These are phyloP conservation scores for Scaptomyza caliginosa DNA, from an alignment of 2,888 invertebrate genomes.

Conservation along the genomic window DNA sequence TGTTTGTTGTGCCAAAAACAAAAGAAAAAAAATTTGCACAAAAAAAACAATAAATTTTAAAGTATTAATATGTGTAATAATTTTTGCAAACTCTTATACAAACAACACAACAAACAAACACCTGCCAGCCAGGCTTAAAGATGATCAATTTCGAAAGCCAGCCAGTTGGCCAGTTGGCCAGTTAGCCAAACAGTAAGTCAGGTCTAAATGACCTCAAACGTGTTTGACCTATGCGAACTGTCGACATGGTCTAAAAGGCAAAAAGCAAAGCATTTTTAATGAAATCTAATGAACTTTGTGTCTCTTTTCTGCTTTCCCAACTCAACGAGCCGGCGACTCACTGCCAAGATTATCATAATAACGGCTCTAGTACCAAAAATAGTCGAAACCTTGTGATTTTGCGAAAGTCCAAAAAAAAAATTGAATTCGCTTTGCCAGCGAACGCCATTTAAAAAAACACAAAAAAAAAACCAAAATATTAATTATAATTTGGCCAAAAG, in stretches of 20 bases:
- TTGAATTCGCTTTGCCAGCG: slow-evolving; percentile 35
- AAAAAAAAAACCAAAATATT: no score
- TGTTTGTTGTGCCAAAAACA: slow-evolving; percentile 7
- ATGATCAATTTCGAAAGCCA: slow-evolving; percentile 47
- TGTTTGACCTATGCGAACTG: slow-evolving; percentile 44
- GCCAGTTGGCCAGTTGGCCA: not conserved
- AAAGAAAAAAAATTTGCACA: not conserved
- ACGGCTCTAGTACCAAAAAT: slow-evolving; percentile 35
- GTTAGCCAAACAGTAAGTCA: slow-evolving; percentile 18
- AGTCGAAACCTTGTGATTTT: slow-evolving; percentile 18
- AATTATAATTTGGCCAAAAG: slow-evolving; percentile 51
- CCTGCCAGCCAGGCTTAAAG: slow-evolving; percentile 15
- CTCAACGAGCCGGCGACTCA: slow-evolving; percentile 46
- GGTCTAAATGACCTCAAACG: slow-evolving; percentile 9
- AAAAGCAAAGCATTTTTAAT: slow-evolving; percentile 43
- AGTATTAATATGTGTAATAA: not conserved
- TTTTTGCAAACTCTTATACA: slow-evolving; percentile 23
- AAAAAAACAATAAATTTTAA: not conserved
- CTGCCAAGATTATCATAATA: slow-evolving; percentile 64
- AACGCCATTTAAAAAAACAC: slow-evolving; percentile 26
- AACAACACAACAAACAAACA: not conserved
- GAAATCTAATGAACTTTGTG: slow-evolving; percentile 46
- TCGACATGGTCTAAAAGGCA: slow-evolving; percentile 27
- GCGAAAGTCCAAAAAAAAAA: slow-evolving; percentile 40
- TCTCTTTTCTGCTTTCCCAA: slow-evolving; percentile 8